Conservation (phyloP, 2,113 vertebrate genomes). For the Charadrius vociferus region DNA sequence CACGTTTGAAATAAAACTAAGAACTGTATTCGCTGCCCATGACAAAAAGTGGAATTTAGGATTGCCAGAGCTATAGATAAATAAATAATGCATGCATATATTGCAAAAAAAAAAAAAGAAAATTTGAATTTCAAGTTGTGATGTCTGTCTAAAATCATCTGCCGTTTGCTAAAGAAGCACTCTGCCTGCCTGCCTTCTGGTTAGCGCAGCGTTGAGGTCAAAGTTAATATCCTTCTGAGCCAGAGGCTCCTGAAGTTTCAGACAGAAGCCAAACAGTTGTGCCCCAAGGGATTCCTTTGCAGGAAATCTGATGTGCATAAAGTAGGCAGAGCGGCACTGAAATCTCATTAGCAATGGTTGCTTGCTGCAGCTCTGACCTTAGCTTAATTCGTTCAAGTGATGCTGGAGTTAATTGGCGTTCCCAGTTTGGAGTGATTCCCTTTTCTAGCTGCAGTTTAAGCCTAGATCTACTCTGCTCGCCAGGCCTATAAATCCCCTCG, state of each 20-base stretch:
- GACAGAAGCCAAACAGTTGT: conserved; percentile 7
- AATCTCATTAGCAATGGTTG: not conserved
- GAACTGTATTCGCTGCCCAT: accelerated
- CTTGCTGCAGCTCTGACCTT: conserved; percentile 21
- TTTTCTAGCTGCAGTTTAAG: not conserved
- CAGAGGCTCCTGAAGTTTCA: conserved; percentile 11
- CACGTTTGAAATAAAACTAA: not conserved
- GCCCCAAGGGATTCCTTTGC: not conserved
- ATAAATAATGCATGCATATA: not conserved
- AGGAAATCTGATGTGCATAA: conserved; percentile 5
- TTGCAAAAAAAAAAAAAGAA: not conserved
- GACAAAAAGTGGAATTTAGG: not conserved
- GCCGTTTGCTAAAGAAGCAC: not conserved
- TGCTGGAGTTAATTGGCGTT: not conserved
- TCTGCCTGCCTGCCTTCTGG: not conserved
- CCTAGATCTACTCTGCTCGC: not conserved
- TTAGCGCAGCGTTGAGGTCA: not conserved
- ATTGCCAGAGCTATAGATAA: not conserved
- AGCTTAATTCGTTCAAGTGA: not conserved
- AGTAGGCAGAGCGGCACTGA: not conserved
- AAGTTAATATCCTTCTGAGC: not conserved
- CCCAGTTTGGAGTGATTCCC: not conserved
- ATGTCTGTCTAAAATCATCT: not conserved
- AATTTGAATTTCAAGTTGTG: not conserved
- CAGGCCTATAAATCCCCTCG: not conserved